Evolutionary conservation across 2,113 vertebrate species (phyloP).

Genomic region (Melanocharis versteri): DNA sequence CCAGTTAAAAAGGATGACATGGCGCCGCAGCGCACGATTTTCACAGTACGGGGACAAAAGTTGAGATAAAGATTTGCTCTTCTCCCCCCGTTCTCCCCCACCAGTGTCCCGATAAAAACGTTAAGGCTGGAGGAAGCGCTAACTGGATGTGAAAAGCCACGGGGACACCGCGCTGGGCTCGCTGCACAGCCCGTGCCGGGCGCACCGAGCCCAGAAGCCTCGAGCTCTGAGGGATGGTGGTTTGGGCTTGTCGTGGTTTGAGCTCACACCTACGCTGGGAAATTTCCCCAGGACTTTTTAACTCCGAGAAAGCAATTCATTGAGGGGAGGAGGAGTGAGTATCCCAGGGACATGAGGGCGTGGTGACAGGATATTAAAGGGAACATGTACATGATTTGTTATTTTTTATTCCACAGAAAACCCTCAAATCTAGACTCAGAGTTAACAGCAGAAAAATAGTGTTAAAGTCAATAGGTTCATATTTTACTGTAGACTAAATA

Average conservation of each 20-base stretch:
- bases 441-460: conserved; percentile 63
- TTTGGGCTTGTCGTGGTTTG: background rate
- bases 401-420: conserved; percentile 56
- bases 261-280: conserved; percentile 1
- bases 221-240: background rate
- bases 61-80: background rate
- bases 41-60: background rate
- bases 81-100: background rate
- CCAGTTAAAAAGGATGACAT: background rate
- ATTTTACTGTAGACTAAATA: conserved; percentile 47
- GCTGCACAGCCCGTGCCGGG: background rate
- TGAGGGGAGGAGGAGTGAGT: background rate
- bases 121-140: background rate
- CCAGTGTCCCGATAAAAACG: background rate
- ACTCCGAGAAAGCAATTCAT: background rate
- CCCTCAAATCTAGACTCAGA: conserved; percentile 50
- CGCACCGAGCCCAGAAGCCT: background rate
- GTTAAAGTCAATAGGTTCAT: conserved; percentile 59
- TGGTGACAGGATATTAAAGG: conserved; percentile 43
- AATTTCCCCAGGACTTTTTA: background rate
- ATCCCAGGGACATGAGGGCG: background rate
- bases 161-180: background rate
- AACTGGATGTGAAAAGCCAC: background rate
- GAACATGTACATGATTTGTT: conserved; percentile 52
- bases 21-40: rapidly evolving